Evolutionary conservation across 2,113 vertebrate species (phyloP).

Genomic region (Bos indicus): DNA sequence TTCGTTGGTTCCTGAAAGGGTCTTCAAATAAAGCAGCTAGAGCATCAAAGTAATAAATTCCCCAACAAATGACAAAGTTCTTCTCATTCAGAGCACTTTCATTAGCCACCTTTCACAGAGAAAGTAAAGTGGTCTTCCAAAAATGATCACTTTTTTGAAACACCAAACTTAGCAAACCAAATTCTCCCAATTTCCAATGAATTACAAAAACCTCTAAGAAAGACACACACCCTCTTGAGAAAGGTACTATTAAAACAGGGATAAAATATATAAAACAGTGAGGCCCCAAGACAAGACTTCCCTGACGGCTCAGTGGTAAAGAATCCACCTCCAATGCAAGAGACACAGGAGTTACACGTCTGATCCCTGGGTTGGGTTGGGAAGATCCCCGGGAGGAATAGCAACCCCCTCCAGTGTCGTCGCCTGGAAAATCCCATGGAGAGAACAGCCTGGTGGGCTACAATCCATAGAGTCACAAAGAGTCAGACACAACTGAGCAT

Average conservation of each 20-base stretch:
- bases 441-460: neutral
- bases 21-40: conserved; percentile 34
- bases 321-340: neutral
- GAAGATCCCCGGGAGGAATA: neutral
- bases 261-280: neutral
- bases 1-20: conserved; percentile 9
- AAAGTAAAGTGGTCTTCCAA: conserved; percentile 20
- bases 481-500: neutral
- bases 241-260: conserved; percentile 8
- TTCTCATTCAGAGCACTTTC: neutral
- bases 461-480: neutral
- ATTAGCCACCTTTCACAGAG: conserved; percentile 13
- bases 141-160: neutral
- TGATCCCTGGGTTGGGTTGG: neutral
- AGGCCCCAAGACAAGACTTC: neutral
- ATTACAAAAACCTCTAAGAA: conserved; percentile 8
- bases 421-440: neutral
- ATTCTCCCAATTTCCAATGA: neutral
- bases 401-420: neutral
- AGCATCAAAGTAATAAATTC: conserved; percentile 19
- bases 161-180: neutral
- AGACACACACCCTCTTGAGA: conserved; percentile 28
- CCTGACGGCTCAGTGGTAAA: neutral
- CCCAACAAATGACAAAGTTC: neutral
- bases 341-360: neutral